Evolutionary conservation across 1,140 invertebrate species (phyloP).

Genomic region (Bombus picipes): DNA sequence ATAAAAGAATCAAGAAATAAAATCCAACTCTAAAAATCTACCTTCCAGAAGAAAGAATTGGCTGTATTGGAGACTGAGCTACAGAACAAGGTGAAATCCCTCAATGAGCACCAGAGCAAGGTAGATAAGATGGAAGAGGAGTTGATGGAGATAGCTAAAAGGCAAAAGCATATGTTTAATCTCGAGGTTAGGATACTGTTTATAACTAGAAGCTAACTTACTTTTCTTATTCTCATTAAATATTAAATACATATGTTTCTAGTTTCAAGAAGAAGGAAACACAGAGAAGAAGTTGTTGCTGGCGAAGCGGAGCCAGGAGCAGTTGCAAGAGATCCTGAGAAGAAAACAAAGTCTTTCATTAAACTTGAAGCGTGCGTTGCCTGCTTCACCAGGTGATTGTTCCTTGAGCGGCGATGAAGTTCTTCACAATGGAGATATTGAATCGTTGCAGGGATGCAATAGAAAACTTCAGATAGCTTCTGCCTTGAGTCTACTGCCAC

Average conservation of each 20-base stretch:
- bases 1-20: neutral
- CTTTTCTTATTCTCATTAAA: neutral
- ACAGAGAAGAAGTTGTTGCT: slow-evolving; percentile 80
- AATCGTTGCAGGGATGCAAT: slow-evolving; percentile 71
- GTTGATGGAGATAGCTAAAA: slow-evolving; percentile 83
- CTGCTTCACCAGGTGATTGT: slow-evolving; percentile 71
- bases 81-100: slow-evolving; percentile 84
- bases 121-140: slow-evolving; percentile 86
- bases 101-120: slow-evolving; percentile 85
- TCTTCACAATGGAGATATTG: slow-evolving; percentile 69
- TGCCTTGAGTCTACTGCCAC: slow-evolving; percentile 74
- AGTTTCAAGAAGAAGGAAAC: slow-evolving; percentile 74
- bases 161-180: slow-evolving; percentile 79
- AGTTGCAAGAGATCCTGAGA: slow-evolving; percentile 80
- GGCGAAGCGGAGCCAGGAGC: slow-evolving; percentile 82
- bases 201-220: neutral
- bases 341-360: slow-evolving; percentile 80
- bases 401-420: slow-evolving; percentile 73
- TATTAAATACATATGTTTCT: neutral
- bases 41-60: slow-evolving; percentile 84
- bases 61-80: slow-evolving; percentile 86
- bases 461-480: slow-evolving; percentile 78
- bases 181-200: slow-evolving; percentile 71
- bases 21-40: slow-evolving; percentile 46
- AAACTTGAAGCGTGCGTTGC: slow-evolving; percentile 76